A percentile compares a stretch with the other conserved stretches of the same genome.
phyloP scores from a whole-genome alignment of 2,113 vertebrate species.

The Ascaphus truei region DNA sequence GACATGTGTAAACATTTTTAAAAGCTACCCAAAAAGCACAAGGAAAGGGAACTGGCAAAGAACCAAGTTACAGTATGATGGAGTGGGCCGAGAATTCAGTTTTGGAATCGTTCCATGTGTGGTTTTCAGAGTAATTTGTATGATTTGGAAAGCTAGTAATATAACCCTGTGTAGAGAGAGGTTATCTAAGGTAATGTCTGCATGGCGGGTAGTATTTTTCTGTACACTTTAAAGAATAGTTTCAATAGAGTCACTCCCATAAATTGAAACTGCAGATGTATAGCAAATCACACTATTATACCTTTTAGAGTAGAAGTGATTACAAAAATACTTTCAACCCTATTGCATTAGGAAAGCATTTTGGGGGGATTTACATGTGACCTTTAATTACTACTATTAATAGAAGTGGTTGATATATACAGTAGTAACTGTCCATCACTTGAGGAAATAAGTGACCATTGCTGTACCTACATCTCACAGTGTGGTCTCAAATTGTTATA shows the following conservation, averaged over 20 bases:
- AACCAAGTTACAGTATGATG: conserved; percentile 45
- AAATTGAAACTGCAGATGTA: conserved; percentile 17
- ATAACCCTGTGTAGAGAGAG: conserved; percentile 56
- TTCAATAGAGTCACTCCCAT: conserved; percentile 17
- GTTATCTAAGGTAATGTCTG: conserved; percentile 66
- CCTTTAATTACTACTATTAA: too few relatives aligned
- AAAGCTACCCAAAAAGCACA: conserved; percentile 48
- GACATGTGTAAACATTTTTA: conserved; percentile 51
- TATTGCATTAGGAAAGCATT: background rate
- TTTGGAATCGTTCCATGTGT: conserved; percentile 60
- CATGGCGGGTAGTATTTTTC: conserved; percentile 48
- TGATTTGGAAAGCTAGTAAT: conserved; percentile 66
- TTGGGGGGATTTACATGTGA: background rate
- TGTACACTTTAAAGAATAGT: conserved; percentile 18
- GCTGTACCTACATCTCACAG: too few relatives aligned
- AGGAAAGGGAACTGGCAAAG: conserved; percentile 53
- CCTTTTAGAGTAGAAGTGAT: background rate
- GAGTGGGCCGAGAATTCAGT: conserved; percentile 60
- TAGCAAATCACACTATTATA: conserved; percentile 1
- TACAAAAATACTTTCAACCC: background rate
- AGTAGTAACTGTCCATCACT: too few relatives aligned
- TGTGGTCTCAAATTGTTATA: too few relatives aligned
- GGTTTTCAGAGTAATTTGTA: conserved; percentile 68
- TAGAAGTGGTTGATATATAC: too few relatives aligned
- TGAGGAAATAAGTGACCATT: too few relatives aligned